Evolutionary conservation across 2,797 vertebrate species (phyloP).

Genomic region (Percopsis omiscomaycus): DNA sequence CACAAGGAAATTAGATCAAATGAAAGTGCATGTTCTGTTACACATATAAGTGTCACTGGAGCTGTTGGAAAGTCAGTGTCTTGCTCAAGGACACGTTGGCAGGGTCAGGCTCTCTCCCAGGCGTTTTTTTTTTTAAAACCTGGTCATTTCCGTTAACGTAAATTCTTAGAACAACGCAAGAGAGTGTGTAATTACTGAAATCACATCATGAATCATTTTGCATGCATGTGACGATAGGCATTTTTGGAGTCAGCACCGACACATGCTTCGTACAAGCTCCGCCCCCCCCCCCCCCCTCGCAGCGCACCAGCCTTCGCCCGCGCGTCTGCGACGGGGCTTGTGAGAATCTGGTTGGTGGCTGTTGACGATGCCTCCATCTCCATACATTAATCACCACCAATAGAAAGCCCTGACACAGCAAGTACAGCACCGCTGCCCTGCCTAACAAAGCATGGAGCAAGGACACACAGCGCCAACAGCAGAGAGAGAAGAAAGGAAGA

Average conservation of each 20-base stretch:
- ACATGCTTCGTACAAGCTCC: too few relatives aligned
- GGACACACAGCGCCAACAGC: slow-evolving; percentile 96
- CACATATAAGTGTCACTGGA: too few relatives aligned
- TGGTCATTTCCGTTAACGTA: not conserved
- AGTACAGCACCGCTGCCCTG: slow-evolving; percentile 86
- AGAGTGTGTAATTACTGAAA: too few relatives aligned
- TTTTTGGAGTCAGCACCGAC: too few relatives aligned
- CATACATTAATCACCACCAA: slow-evolving; percentile 98
- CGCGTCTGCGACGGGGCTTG: slow-evolving; percentile 76
- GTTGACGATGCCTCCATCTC: slow-evolving; percentile 92
- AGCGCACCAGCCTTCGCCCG: not conserved
- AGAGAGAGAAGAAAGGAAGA: slow-evolving; percentile 60
- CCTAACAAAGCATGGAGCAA: slow-evolving; percentile 99
- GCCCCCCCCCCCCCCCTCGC: not conserved
- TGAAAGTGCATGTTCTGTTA: too few relatives aligned
- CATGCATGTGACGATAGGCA: too few relatives aligned
- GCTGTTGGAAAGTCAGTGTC: not conserved
- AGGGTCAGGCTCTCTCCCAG: not conserved
- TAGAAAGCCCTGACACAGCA: slow-evolving; percentile 98
- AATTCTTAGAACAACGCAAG: too few relatives aligned
- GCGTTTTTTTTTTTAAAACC: not conserved
- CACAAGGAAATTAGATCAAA: too few relatives aligned
- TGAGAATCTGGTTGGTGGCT: slow-evolving; percentile 91
- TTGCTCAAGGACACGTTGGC: not conserved
- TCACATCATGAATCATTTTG: too few relatives aligned